Base-by-base conservation (phyloP, 2,113 vertebrate species). In the Calonectris borealis region DNA sequence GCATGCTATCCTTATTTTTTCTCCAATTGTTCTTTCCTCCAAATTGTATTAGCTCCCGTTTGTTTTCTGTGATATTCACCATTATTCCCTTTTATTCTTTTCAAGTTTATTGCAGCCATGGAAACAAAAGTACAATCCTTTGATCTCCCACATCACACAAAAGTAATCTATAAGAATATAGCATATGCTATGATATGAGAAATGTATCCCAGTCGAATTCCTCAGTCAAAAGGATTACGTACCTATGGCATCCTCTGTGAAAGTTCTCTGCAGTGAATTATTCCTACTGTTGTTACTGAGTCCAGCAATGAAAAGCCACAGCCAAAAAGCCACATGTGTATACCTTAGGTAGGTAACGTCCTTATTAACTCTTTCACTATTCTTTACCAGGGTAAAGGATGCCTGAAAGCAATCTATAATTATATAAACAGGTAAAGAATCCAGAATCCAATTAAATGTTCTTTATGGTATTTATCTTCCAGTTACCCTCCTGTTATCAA, bases 161-260 rank as follows among this genome's bases (percentile, higher is more conserved):
- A 96, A 93, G 66, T 86, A 75, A 93, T 94, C 83, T 84, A 65
- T 72, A 60, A 88, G 75, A 95, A 68, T 76, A 86, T 5, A 70
- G 73, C 38, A 80, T 65, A 66, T 83, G 78, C 40, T 75, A 46
- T 49, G 64, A 80, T 72, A 89, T 66, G 57, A 97, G 75, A 95
- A 97, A 95, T 79, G 32, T 46, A 96, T 88, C 71, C 65, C 87
- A 86, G 77, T 19, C 95, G 79, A 91, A 93, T 96, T 97, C 92
- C 66, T 81, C 58, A 76, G 42, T 88, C 62, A 88, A 95, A 91
- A 94, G 55, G 66, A 83, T 83, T 93, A 88, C 19, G 13, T 86
- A 69, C 68, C 80, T 83, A 60, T 29, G 42, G 42, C 38, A 94
- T 87, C 79, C 68, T 73, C 51, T 84, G 31, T 84, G 61, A 88